Conservation (phyloP, 2,888 invertebrate genomes). For the Ferdinandea cuprea region DNA sequence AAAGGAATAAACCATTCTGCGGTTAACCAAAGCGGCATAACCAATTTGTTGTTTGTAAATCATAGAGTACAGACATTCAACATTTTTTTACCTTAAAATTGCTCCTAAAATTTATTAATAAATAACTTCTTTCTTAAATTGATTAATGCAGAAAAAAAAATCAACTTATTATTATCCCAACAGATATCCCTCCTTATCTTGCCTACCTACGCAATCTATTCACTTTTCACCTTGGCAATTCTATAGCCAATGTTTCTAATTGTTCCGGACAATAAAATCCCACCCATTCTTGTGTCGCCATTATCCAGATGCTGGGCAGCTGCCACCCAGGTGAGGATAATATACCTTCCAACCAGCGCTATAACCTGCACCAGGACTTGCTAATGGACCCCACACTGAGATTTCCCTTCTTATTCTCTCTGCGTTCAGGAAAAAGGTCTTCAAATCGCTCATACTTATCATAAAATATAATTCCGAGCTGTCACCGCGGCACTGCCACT, state of each 20-base stretch:
- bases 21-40: too few relatives aligned
- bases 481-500: constrained; percentile 5
- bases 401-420: background rate
- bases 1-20: too few relatives aligned
- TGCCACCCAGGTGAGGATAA: constrained; percentile 35
- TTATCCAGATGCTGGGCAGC: constrained; percentile 17
- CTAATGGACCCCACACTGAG: constrained; percentile 23
- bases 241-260: constrained; percentile 31
- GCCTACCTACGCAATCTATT: background rate
- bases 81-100: too few relatives aligned
- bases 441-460: constrained; percentile 17
- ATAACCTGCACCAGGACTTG: constrained; percentile 29
- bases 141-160: too few relatives aligned
- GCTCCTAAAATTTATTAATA: too few relatives aligned
- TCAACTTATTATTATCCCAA: too few relatives aligned
- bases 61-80: too few relatives aligned
- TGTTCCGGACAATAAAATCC: constrained; percentile 29
- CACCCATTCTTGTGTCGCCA: background rate
- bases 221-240: constrained; percentile 12
- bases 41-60: too few relatives aligned
- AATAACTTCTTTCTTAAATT: too few relatives aligned
- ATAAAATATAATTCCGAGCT: constrained; percentile 17
- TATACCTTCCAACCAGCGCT: constrained; percentile 7
- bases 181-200: too few relatives aligned
- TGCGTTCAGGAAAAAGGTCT: background rate